Base-by-base conservation (phyloP, 2,888 invertebrate species). In the Tetheella fluctuosa region DNA sequence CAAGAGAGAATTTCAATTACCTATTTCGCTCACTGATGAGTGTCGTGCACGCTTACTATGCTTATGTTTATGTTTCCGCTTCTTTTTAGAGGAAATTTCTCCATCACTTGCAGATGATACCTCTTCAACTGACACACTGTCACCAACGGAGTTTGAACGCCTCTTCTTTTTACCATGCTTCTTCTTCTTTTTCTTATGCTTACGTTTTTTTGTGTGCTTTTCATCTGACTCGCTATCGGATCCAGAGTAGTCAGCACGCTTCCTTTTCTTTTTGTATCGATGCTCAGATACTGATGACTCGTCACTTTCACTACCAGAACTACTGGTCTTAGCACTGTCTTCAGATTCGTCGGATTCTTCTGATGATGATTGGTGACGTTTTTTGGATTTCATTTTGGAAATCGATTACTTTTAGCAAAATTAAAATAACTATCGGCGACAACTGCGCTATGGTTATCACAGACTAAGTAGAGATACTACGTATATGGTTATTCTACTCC, bases 171-270 rank as follows among this genome's bases (percentile, higher is more conserved):
- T 93, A 17, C 76, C 79, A 62, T 93, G 93, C 72, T 93, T 93
- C 83, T 90, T 92, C 81, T 93, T 93, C 81, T 93, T 93, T 70
- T 93, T 93, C 82, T 93, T 93, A 62, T 93, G 93, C 69, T 93
- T 93, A 23, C 92, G 89, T 79, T 91, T 93, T 67, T 93, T 93
- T 5, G 83, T 73, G 23, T 89, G 89, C 63, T 86, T 89, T 59
- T 88, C 88, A 57, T 89, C 90, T 0, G 89, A 88, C 62, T 89
- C 88, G 60, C 90, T 90, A 23, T 91, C 92, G 12, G 91, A 90
- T 59, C 88, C 87, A 17, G 92, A 89, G 61, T 89, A 88, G 57
- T 89, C 86, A 53, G 78, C 90, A 76, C 88, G 91, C 79, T 91
- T 91, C 64, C 84, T 87, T 81, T 93, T 93, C 73, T 92, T 93